Percentiles rank a stretch among this genome's conserved stretches.
phyloP scores from a whole-genome alignment of 2,113 vertebrate species.

The Rafetus swinhoei region DNA sequence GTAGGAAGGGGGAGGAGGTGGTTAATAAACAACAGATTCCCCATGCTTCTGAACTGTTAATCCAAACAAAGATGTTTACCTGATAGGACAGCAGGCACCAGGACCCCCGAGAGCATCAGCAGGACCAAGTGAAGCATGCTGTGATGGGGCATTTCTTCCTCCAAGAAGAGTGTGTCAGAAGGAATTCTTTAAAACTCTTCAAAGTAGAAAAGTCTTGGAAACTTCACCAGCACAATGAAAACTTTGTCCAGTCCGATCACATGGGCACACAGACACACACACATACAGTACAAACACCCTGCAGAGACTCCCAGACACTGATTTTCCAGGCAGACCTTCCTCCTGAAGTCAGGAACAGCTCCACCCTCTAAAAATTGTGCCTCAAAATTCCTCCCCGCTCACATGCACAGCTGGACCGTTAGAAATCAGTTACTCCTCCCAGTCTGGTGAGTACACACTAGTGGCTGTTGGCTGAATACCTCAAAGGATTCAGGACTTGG shows the following conservation, averaged over 20 bases:
- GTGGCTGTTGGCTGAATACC: background rate
- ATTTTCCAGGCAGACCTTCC: conserved; percentile 49
- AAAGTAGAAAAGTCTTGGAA: conserved; percentile 39
- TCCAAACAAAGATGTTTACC: conserved; percentile 69
- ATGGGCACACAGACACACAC: background rate
- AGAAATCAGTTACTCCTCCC: background rate
- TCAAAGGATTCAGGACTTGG: background rate
- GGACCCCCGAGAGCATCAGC: conserved; percentile 47
- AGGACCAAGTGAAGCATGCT: conserved; percentile 64
- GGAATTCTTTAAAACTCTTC: conserved; percentile 42
- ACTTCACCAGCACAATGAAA: conserved; percentile 70
- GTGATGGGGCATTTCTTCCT: conserved; percentile 66
- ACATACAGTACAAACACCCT: conserved; percentile 24
- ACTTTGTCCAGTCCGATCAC: conserved; percentile 70
- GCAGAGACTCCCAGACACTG: conserved; percentile 10
- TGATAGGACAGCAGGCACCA: conserved; percentile 76
- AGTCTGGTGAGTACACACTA: background rate
- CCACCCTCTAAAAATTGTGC: conserved; percentile 67
- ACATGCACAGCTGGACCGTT: conserved; percentile 18
- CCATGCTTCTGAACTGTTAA: background rate
- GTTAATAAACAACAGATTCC: background rate
- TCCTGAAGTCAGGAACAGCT: conserved; percentile 65
- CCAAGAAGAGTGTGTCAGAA: conserved; percentile 25
- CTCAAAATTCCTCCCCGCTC: background rate
- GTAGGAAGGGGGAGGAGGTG: background rate